Conservation (phyloP, 1,140 invertebrate genomes). For the Leptinotarsa lineolata region DNA sequence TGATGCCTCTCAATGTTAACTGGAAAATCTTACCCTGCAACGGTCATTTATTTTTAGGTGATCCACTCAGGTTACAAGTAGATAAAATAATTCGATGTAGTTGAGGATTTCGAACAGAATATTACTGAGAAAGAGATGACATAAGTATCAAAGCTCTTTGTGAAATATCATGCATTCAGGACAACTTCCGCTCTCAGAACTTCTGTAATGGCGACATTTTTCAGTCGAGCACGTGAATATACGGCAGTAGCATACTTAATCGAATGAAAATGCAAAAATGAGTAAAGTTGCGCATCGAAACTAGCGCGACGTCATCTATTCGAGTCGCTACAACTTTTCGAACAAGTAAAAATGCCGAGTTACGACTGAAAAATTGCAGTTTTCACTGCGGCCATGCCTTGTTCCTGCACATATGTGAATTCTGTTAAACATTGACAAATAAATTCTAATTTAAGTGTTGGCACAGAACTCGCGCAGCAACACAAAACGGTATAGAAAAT, state of each 20-base stretch:
- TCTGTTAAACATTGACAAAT: slow-evolving; percentile 8
- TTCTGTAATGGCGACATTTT: neutral
- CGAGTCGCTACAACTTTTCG: slow-evolving; percentile 1
- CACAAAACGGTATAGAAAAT: slow-evolving; percentile 1
- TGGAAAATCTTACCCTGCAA: too few relatives aligned
- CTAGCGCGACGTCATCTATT: slow-evolving; percentile 4
- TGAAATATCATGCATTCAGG: neutral
- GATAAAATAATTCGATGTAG: too few relatives aligned
- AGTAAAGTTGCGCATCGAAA: slow-evolving; percentile 2
- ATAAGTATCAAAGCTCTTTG: neutral
- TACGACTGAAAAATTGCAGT: neutral
- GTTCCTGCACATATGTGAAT: slow-evolving; percentile 1
- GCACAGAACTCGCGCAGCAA: neutral
- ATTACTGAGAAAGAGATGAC: neutral
- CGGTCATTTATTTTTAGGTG: too few relatives aligned
- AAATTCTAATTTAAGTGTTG: slow-evolving; percentile 10
- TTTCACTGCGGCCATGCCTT: neutral
- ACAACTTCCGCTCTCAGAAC: neutral
- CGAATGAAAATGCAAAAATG: neutral
- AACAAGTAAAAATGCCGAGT: slow-evolving; percentile 8
- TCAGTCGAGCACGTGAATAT: neutral
- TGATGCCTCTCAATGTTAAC: too few relatives aligned
- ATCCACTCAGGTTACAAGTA: too few relatives aligned
- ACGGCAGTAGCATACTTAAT: neutral
- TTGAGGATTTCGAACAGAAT: neutral